Conservation (phyloP, 2,797 vertebrate species). For the Esox lucius region DNA sequence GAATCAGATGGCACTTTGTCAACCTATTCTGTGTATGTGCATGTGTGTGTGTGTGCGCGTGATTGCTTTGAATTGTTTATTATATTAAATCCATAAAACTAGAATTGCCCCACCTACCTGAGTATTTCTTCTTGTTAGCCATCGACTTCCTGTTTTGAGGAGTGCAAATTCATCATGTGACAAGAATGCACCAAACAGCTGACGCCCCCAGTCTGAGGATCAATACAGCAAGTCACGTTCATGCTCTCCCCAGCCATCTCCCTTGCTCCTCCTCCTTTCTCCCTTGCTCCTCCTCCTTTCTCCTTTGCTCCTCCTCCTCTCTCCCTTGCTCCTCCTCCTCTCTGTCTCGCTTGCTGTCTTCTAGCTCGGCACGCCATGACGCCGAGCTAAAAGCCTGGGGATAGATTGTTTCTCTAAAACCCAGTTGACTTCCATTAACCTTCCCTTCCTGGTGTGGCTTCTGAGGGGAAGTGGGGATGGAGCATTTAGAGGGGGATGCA, state of each 20-base stretch:
- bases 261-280: constrained; percentile 43
- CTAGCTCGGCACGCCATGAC: background rate
- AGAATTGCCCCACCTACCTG: constrained; percentile 50
- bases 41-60: constrained; percentile 22
- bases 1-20: no score
- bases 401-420: constrained; percentile 84
- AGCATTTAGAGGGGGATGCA: constrained; percentile 20
- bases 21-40: background rate
- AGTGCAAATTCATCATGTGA: no score
- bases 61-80: constrained; percentile 59
- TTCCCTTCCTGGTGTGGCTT: constrained; percentile 63
- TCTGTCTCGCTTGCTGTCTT: constrained; percentile 22
- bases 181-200: constrained; percentile 60
- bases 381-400: constrained; percentile 59
- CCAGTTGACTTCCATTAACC: constrained; percentile 88
- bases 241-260: constrained; percentile 57
- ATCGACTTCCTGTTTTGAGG: no score
- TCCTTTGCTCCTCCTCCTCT: constrained; percentile 74
- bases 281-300: constrained; percentile 18
- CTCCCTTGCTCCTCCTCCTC: constrained; percentile 20
- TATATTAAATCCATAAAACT: constrained; percentile 90
- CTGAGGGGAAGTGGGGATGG: constrained; percentile 18
- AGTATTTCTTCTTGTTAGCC: no score
- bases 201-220: constrained; percentile 71
- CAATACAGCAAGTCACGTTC: constrained; percentile 79